phyloP scores from a whole-genome alignment of 2,888 invertebrate genomes.

The Lycophotia porphyrea region DNA sequence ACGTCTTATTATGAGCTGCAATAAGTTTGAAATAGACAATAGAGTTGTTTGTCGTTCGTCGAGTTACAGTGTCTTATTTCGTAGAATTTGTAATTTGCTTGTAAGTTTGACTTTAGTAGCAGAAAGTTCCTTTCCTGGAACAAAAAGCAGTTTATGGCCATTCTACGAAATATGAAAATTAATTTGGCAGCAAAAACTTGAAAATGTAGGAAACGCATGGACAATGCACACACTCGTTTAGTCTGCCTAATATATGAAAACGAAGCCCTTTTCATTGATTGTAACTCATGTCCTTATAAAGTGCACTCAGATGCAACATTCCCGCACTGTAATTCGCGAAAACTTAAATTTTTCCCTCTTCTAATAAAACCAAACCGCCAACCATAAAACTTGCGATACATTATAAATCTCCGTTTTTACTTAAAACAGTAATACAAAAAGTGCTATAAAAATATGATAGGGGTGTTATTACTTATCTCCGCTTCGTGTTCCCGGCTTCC shows the following conservation, averaged over 20 bases:
- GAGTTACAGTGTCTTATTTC: neutral
- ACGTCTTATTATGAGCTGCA: slow-evolving; percentile 61
- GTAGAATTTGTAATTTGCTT: neutral
- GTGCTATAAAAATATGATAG: slow-evolving; percentile 79
- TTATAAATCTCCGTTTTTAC: slow-evolving; percentile 73
- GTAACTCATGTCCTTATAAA: neutral
- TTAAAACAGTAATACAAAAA: slow-evolving; percentile 75
- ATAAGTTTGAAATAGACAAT: slow-evolving; percentile 34
- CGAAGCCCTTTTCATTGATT: neutral
- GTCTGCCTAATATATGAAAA: neutral
- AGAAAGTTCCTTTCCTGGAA: neutral
- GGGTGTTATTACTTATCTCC: slow-evolving; percentile 78
- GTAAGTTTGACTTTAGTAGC: neutral
- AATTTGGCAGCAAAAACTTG: accelerated
- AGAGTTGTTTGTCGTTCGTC: slow-evolving; percentile 18
- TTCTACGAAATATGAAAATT: neutral
- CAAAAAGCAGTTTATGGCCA: neutral
- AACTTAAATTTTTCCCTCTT: neutral
- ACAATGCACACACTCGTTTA: neutral
- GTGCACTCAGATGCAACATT: neutral
- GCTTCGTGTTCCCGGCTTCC: slow-evolving; percentile 66
- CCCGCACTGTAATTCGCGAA: neutral
- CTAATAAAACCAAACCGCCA: slow-evolving; percentile 27
- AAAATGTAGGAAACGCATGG: neutral
- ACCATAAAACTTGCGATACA: slow-evolving; percentile 60